Conservation (phyloP, 1,140 invertebrate genomes). For the Ectropis grisescens region DNA sequence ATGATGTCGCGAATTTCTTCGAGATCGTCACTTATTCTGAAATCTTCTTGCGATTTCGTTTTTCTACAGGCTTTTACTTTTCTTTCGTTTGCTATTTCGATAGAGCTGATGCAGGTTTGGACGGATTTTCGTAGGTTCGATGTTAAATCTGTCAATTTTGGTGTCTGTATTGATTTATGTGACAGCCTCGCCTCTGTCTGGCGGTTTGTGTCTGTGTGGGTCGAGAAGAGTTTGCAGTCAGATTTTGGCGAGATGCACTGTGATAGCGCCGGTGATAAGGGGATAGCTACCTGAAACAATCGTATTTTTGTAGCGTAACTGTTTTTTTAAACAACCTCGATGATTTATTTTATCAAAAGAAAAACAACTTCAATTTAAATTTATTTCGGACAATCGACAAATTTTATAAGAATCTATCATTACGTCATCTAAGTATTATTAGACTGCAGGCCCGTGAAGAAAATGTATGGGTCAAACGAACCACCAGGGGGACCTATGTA, state of each 20-base stretch:
- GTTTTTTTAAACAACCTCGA: no score
- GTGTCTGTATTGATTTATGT: constrained; percentile 10
- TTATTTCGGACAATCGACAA: no score
- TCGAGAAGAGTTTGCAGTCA: no score
- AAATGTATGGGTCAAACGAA: no score
- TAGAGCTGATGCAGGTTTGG: constrained; percentile 7
- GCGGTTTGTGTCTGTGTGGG: not conserved
- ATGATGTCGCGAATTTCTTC: constrained; percentile 9
- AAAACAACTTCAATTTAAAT: not conserved
- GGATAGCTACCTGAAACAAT: constrained; percentile 22
- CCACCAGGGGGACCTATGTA: no score
- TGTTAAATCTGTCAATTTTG: constrained; percentile 10
- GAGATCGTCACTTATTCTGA: constrained; percentile 8
- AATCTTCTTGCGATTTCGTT: constrained; percentile 22
- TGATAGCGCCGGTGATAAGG: no score
- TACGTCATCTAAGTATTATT: no score
- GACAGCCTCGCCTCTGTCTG: not conserved
- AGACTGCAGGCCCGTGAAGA: no score
- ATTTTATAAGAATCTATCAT: no score
- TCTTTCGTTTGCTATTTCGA: constrained; percentile 3
- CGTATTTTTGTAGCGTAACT: not conserved
- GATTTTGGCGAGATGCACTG: no score
- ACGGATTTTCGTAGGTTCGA: not conserved
- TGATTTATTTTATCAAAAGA: not conserved
- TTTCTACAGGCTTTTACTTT: constrained; percentile 9